Conservation (phyloP, 2,797 vertebrate genomes). For the Dipus sagitta region DNA sequence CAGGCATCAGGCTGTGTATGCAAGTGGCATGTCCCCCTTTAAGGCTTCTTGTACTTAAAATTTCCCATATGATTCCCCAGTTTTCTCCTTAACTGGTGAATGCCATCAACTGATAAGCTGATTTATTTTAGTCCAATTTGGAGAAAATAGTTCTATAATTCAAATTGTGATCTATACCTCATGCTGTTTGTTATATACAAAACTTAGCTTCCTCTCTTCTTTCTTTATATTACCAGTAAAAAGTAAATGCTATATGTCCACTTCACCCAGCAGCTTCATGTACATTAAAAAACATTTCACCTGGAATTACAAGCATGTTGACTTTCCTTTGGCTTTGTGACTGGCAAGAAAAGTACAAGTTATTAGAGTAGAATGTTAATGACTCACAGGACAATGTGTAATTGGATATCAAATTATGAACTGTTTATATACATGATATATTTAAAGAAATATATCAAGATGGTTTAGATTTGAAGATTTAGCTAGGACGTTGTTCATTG, state of each 20-base stretch:
- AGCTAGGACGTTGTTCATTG: not conserved
- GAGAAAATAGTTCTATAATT: conserved; percentile 54
- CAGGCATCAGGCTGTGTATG: too few species aligned
- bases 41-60: not conserved
- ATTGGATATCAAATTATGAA: not conserved
- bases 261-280: not conserved
- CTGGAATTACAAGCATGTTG: not conserved
- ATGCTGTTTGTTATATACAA: conserved; percentile 31
- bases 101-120: not conserved
- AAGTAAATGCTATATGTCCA: not conserved
- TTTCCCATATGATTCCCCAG: conserved; percentile 2
- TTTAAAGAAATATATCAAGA: not conserved
- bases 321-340: not conserved
- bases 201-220: not conserved
- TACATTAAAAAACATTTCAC: conserved; percentile 8
- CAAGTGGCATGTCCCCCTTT: not conserved
- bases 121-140: conserved; percentile 44
- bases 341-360: conserved; percentile 32
- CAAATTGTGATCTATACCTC: conserved; percentile 18
- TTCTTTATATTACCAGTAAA: conserved; percentile 26
- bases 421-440: not conserved
- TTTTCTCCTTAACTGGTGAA: conserved; percentile 26
- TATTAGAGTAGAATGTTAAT: conserved; percentile 34
- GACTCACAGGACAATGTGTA: conserved; percentile 7
- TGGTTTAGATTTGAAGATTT: conserved; percentile 3